These are phyloP conservation scores for Streptopelia turtur DNA, from an alignment of 2,797 vertebrate species.

Conservation along the genomic window DNA sequence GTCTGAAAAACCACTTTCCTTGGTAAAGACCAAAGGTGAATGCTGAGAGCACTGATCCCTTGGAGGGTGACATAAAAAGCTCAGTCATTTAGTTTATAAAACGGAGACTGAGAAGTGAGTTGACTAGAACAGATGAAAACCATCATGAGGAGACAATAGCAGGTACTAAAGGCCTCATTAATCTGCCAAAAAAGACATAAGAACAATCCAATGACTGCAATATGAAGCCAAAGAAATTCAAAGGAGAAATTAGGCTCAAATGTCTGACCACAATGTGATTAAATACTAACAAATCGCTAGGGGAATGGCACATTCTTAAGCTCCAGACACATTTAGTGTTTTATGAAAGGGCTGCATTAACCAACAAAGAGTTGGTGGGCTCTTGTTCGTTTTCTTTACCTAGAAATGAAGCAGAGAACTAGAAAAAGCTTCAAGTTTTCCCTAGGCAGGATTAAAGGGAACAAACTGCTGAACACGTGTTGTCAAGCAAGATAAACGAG, in stretches of 20 bases:
- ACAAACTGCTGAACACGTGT: not conserved
- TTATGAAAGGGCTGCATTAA: not conserved
- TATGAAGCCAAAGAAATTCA: not conserved
- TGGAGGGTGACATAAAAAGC: not conserved
- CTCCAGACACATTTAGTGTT: not conserved
- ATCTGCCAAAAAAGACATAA: not conserved
- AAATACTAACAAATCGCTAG: not conserved
- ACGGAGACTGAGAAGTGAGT: not conserved
- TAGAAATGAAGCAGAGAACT: not conserved
- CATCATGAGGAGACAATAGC: slow-evolving; percentile 5
- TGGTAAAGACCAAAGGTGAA: not conserved
- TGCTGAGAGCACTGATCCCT: not conserved
- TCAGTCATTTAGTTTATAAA: not conserved
- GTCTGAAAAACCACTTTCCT: not conserved
- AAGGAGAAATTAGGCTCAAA: not conserved
- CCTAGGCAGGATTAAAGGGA: too few relatives aligned
- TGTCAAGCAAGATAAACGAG: not conserved
- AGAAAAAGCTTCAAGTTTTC: not conserved
- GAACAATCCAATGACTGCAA: not conserved
- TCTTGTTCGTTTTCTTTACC: not conserved
- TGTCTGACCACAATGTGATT: not conserved
- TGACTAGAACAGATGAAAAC: slow-evolving; percentile 31
- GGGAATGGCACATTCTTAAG: not conserved
- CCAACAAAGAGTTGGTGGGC: not conserved
- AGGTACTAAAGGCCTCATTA: slow-evolving; percentile 15